Base-by-base conservation (phyloP, 2,888 invertebrate species). In the Hanleya hanleyi region DNA sequence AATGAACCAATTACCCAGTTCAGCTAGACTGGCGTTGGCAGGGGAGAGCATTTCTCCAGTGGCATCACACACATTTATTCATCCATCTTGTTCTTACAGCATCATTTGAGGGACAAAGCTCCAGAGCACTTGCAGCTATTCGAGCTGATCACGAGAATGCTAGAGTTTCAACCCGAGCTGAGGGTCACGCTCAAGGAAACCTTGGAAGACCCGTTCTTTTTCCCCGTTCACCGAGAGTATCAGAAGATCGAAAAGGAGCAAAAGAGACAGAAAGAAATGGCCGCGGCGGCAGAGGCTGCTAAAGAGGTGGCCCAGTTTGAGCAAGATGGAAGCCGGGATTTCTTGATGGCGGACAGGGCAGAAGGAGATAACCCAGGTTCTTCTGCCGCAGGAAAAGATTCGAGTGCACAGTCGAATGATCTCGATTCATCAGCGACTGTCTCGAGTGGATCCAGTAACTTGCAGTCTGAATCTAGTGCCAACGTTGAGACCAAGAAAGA, bases 161-260 rank as follows among this genome's bases (percentile, higher is more conserved):
- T 99, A 90, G 98, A 97, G 86, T 99, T 98, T 92, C 98, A 99
- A 91, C 99, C 99, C 36, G 93, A 94, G 76, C 95, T 96, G 88
- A 93, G 99, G 78, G 94, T 99, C 87, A 94, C 95, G 84, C 93
- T 99, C 84, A 93, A 93, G 74, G 97, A 98, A 85, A 96, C 98
- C 22, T 92, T 99, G 85, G 92, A 93, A 69, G 99, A 99, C 92
- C 95, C 96, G 70, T 98, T 98, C 93, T 99, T 99, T 92, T 57
- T 29, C 57, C 32, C 57, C 12, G 57, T 57, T 2, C 57, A 57
- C 29, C 1, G 32, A 26, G 57, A 57, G 26, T 57, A 57, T 29
- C 57, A 57, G 32, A 57, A 57, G 9, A 57, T 29, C 26, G 57
- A 57, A 32, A 57, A 57, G 32, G 57, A 57, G 26, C 1, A 1